Evolutionary conservation across 2,797 vertebrate genomes (phyloP).

Genomic region (Lacerta bilineata): DNA sequence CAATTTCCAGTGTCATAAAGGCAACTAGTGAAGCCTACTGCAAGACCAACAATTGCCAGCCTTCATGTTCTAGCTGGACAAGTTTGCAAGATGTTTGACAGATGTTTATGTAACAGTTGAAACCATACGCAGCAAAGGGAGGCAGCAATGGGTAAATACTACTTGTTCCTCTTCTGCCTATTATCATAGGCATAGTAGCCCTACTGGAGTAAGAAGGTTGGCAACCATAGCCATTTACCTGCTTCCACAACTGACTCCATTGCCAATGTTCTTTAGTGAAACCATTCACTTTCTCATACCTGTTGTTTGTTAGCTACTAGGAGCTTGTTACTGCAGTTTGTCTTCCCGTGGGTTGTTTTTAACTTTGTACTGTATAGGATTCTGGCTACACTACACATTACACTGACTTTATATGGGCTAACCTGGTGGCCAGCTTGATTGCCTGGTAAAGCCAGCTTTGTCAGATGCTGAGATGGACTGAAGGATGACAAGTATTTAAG

Average conservation of each 20-base stretch:
- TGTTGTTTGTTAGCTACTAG: background rate
- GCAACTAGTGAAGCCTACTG: background rate
- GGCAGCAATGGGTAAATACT: background rate
- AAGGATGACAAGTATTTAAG: background rate
- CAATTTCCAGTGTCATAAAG: background rate
- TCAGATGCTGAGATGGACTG: background rate
- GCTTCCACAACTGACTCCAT: background rate
- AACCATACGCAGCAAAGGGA: background rate
- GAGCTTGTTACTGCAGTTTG: background rate
- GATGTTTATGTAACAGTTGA: background rate
- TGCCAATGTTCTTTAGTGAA: background rate
- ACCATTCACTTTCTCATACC: background rate
- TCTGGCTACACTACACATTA: background rate
- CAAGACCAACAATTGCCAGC: background rate
- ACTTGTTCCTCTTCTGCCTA: background rate
- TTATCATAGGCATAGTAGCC: background rate
- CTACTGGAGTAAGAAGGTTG: background rate
- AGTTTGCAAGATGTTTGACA: background rate
- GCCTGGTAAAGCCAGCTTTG: background rate
- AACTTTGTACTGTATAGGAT: background rate
- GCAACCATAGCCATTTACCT: background rate
- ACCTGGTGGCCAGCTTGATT: background rate
- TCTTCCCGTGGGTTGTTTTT: background rate
- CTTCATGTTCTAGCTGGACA: conserved; percentile 1
- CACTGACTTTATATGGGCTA: background rate